Evolutionary conservation across 2,888 invertebrate species (phyloP), one percentile per base, ranked within the genome.

Genomic region (Bellardia bayeri): DNA sequence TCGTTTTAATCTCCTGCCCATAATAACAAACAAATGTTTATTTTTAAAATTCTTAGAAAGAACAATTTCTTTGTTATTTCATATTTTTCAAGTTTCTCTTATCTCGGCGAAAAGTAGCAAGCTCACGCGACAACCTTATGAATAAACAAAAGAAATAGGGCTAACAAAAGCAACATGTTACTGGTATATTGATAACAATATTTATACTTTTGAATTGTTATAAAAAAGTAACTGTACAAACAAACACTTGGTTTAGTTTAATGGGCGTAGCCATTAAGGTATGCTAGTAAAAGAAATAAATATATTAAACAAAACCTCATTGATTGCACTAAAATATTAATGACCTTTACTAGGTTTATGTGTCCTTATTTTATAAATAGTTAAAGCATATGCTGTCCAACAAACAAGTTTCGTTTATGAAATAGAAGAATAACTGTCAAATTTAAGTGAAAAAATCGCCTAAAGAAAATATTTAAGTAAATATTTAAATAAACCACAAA

Each of bases 281-380:
- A 45, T 45, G 45, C 13, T 45, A 9, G 66, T 11, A 66, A 66
- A 16, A 42, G 23, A 37, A n/a, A 40, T 42, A 42, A 8, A 42
- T 11, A 66, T 11, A 16, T 42, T 11, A 11, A 37, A 14, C 5
- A 68, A 49, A 51, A 69, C n/a, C 49, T 33, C 37, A 69, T 69
- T 69, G 61, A 63, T 75, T 75, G n/a, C 14, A 58, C 23, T 63
- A 13, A n/a, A 61, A 61, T 75, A 63, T 33, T 63, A 9, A 23
- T 75, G 49, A 23, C 16, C 45, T 14, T 16, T 64, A 3, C 23
- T 23, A 9, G 45, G 1, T 63, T 76, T n/a, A 51, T 51, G 49
- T 76, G 3, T 45, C 11, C 3, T 49, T 30, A 49, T 64, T 54
- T 23, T 82, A 45, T 23, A 63, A 49, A 79, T 30, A 13, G 45